Percentiles rank a stretch among this genome's conserved stretches.
These are phyloP conservation scores for Folsomia candida DNA, from an alignment of 2,888 invertebrate species.

Conservation along the genomic window DNA sequence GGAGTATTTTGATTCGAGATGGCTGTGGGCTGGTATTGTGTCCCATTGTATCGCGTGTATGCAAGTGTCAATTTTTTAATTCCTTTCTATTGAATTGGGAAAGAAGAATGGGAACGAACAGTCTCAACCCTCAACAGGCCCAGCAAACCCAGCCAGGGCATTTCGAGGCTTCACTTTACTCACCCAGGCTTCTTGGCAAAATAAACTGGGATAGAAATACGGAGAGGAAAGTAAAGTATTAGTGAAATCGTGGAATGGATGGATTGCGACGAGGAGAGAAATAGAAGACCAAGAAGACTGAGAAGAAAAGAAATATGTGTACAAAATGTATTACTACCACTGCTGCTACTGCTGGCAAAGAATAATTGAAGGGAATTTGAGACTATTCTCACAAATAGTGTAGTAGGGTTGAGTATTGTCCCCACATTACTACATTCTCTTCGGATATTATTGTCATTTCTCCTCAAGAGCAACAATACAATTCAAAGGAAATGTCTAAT, in stretches of 20 bases:
- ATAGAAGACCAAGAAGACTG: no score
- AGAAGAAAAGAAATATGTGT: neutral
- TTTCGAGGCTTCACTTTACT: neutral
- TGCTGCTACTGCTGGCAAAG: no score
- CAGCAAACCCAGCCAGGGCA: no score
- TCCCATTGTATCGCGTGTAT: conserved; percentile 18
- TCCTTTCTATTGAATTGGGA: conserved; percentile 40
- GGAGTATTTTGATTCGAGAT: conserved; percentile 19
- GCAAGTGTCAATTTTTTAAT: conserved; percentile 49
- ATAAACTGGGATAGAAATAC: neutral
- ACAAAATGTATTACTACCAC: neutral
- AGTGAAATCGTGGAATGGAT: no score
- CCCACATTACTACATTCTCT: no score
- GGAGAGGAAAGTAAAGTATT: no score
- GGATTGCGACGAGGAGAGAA: no score
- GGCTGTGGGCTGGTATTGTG: conserved; percentile 15
- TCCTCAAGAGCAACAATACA: neutral
- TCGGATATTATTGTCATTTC: neutral
- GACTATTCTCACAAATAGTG: neutral
- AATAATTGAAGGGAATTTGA: neutral
- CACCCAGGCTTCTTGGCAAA: neutral
- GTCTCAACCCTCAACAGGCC: no score
- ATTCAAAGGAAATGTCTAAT: conserved; percentile 16
- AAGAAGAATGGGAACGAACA: conserved; percentile 15
- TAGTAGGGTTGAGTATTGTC: neutral